phyloP scores from a whole-genome alignment of 2,888 invertebrate species.

The Laothoe populi region DNA sequence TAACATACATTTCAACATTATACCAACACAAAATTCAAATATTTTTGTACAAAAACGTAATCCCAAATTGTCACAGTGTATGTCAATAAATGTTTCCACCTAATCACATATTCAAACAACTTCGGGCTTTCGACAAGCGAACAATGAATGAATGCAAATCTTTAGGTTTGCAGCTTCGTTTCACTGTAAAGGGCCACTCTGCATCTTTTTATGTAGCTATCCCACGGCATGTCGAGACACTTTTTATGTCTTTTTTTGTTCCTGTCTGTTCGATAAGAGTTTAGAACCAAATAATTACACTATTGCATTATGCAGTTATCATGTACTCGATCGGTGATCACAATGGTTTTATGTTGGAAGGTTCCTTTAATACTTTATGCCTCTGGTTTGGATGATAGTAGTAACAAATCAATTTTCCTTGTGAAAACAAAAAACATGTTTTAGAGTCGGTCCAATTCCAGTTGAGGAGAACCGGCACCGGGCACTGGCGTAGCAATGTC shows the following conservation, averaged over 20 bases:
- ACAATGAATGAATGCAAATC: constrained; percentile 64
- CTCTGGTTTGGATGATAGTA: too few species aligned
- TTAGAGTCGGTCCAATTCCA: too few species aligned
- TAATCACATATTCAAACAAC: constrained; percentile 76
- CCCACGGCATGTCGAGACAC: background rate
- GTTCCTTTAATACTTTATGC: too few species aligned
- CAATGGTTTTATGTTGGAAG: too few species aligned
- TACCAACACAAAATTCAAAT: background rate
- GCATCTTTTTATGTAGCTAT: background rate
- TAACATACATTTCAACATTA: background rate
- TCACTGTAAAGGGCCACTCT: constrained; percentile 41
- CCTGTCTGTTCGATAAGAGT: too few species aligned
- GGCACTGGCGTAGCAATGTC: too few species aligned
- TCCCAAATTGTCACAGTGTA: background rate
- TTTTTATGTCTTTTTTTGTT: background rate
- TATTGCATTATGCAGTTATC: too few species aligned
- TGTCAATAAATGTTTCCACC: constrained; percentile 38
- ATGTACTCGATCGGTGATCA: too few species aligned
- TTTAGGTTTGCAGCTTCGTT: constrained; percentile 49
- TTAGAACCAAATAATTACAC: too few species aligned
- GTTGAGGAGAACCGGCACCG: too few species aligned
- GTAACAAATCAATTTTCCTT: too few species aligned
- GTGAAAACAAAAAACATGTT: too few species aligned
- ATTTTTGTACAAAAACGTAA: background rate
- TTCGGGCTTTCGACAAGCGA: constrained; percentile 57